These are phyloP conservation scores for Coleophora flavipennella DNA, from an alignment of 2,888 invertebrate species.

Conservation along the genomic window DNA sequence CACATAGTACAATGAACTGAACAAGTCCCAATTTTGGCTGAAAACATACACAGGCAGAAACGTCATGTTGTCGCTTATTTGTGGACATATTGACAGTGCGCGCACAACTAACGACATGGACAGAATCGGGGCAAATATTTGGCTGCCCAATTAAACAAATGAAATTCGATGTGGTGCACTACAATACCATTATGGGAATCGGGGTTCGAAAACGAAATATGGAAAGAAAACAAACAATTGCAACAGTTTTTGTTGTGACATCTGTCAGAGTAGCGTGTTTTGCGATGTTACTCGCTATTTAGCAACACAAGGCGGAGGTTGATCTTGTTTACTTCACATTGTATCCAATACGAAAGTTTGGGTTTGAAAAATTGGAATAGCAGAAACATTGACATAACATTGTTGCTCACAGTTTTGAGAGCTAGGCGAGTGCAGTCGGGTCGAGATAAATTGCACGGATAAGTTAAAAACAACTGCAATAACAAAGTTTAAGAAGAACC, in stretches of 20 bases:
- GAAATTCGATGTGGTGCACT: conserved; percentile 39
- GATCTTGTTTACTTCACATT: neutral
- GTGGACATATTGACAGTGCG: conserved; percentile 57
- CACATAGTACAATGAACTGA: conserved; percentile 18
- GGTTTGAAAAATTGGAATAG: conserved; percentile 11
- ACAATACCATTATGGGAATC: conserved; percentile 16
- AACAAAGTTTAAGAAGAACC: no score
- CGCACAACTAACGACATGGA: conserved; percentile 55
- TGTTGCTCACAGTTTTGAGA: conserved; percentile 2
- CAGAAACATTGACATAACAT: conserved; percentile 5
- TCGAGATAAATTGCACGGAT: no score
- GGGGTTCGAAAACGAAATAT: conserved; percentile 20
- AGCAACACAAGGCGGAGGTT: conserved; percentile 10
- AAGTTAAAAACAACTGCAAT: no score
- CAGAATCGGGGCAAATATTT: conserved; percentile 56
- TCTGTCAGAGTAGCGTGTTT: conserved; percentile 30
- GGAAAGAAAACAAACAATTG: conserved; percentile 31
- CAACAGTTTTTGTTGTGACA: conserved; percentile 41
- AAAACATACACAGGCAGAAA: conserved; percentile 17
- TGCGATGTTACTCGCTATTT: conserved; percentile 8
- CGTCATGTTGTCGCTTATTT: conserved; percentile 44
- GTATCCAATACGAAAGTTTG: conserved; percentile 6
- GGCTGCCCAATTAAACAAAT: conserved; percentile 59
- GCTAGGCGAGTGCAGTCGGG: conserved; percentile 3
- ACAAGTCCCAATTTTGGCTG: conserved; percentile 27